Conservation (phyloP, 2,113 vertebrate species). For the Oreochromis niloticus region DNA sequence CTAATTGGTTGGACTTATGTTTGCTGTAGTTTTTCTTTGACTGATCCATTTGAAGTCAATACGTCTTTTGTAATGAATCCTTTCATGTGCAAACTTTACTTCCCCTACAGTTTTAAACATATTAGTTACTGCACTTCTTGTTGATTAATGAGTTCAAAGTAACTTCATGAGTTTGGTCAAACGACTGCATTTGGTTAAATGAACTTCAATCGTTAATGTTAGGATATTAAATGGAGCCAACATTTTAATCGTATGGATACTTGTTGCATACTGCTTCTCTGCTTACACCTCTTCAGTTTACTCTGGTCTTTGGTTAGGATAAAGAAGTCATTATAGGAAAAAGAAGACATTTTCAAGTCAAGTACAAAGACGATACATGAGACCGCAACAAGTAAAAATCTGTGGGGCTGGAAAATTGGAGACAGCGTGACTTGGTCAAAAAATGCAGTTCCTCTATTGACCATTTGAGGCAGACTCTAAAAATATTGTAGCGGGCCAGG, state of each 20-base stretch:
- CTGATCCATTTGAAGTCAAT: background rate
- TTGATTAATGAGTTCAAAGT: background rate
- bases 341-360: background rate
- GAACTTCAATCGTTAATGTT: background rate
- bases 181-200: background rate
- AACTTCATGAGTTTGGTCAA: background rate
- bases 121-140: background rate
- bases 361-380: background rate
- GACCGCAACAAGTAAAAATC: background rate
- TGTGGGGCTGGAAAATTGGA: too few relatives aligned
- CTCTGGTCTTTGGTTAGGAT: background rate
- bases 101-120: background rate
- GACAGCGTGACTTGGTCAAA: too few relatives aligned
- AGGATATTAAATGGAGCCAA: background rate
- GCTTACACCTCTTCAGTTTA: background rate
- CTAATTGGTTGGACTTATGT: background rate
- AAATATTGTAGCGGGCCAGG: background rate
- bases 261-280: background rate
- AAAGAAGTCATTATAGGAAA: too few relatives aligned
- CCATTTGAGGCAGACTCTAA: background rate
- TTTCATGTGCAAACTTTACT: background rate
- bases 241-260: background rate
- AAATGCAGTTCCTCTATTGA: background rate
- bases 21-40: background rate
- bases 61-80: background rate